A percentile compares a stretch with the other conserved stretches of the same genome.
Evolutionary conservation across 2,113 vertebrate species (phyloP).

Genomic region (Myotis lucifugus): DNA sequence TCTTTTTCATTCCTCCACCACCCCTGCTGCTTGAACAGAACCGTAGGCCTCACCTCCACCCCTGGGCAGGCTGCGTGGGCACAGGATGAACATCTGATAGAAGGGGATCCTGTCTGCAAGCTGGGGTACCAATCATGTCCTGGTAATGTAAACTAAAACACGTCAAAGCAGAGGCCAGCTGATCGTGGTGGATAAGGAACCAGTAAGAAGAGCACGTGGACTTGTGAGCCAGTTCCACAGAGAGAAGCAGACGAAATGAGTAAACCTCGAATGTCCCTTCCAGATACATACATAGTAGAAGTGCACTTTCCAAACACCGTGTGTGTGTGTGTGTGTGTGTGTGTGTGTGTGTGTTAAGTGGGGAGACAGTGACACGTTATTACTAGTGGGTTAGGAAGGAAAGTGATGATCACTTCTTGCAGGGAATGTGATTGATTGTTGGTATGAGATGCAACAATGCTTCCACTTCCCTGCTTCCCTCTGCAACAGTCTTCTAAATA

Average conservation of each 20-base stretch:
- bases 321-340: too few relatives aligned
- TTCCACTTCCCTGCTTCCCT: neutral
- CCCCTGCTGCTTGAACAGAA: neutral
- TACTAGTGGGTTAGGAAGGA: neutral
- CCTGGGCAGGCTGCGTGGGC: neutral
- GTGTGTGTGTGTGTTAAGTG: neutral
- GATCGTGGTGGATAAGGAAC: neutral
- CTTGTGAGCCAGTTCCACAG: neutral
- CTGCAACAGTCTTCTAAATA: neutral
- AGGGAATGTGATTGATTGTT: neutral
- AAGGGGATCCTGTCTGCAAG: neutral
- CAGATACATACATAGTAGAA: too few relatives aligned
- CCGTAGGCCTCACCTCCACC: neutral
- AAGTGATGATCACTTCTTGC: neutral
- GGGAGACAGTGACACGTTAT: neutral
- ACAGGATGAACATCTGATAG: neutral
- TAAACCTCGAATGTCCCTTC: neutral
- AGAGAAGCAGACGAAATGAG: neutral
- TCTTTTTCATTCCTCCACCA: too few relatives aligned
- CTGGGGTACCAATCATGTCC: neutral
- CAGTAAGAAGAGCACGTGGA: neutral
- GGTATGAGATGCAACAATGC: neutral
- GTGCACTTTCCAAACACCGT: neutral
- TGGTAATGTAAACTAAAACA: neutral
- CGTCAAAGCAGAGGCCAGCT: neutral